These are phyloP conservation scores for Conopomorpha cramerella DNA, from an alignment of 1,140 invertebrate genomes.

Conservation along the genomic window DNA sequence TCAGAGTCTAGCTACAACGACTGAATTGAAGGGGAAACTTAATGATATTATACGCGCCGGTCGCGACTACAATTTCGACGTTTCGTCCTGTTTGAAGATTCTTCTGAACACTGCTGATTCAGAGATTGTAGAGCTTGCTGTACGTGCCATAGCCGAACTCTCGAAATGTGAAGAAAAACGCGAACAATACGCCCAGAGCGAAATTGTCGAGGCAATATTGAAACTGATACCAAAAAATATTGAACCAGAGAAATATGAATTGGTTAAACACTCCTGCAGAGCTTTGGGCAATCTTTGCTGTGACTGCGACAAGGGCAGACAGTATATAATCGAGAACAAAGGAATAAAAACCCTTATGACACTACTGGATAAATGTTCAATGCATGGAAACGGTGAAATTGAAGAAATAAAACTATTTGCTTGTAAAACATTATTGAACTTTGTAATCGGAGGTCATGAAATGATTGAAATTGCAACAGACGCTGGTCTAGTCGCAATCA, in stretches of 20 bases:
- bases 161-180: constrained; percentile 72
- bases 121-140: constrained; percentile 37
- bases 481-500: constrained; percentile 67
- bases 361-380: constrained; percentile 26
- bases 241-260: constrained; percentile 50
- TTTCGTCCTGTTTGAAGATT: constrained; percentile 34
- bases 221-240: constrained; percentile 47
- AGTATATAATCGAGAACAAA: constrained; percentile 64
- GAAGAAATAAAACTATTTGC: constrained; percentile 42
- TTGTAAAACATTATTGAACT: constrained; percentile 75
- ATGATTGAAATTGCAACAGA: constrained; percentile 69
- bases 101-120: constrained; percentile 31
- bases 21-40: constrained; percentile 37
- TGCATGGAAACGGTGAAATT: constrained; percentile 24
- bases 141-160: constrained; percentile 73
- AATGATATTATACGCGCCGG: constrained; percentile 36
- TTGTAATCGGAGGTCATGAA: constrained; percentile 74
- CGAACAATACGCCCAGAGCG: constrained; percentile 64
- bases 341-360: constrained; percentile 63
- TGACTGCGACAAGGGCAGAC: constrained; percentile 76
- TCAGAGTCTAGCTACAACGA: constrained; percentile 28
- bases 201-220: constrained; percentile 64
- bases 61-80: constrained; percentile 38
- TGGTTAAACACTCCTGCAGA: constrained; percentile 74
- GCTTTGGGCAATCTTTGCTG: constrained; percentile 88